Base-by-base conservation (phyloP, 2,797 vertebrate genomes). In the Sciaenops ocellatus region DNA sequence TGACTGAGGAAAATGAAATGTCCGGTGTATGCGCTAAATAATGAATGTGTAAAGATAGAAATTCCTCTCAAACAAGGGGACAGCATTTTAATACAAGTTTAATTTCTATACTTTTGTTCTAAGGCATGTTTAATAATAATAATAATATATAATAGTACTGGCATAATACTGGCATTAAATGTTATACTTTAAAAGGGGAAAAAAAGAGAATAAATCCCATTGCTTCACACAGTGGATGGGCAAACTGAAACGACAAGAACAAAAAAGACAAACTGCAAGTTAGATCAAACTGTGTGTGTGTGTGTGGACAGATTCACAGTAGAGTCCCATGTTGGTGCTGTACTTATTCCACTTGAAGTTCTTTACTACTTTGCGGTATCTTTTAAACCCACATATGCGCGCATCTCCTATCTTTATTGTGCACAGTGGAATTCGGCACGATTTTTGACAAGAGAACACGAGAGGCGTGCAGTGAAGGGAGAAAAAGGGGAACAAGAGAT, bases 1-100 rank as follows among this genome's bases (percentile, higher is more conserved):
- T 70, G 50, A 84, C 63, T 15, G 52, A 83, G 62, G 65, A 74
- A 85, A 85, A 88, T 78, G 4, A 85, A 77, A 84, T 61, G 76
- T 71, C 73, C 57, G 54, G 47, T 20, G 52, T 42, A 64, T 26
- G 57, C 24, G 54, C 28, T n/a, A 63, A 84, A 85, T 76, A 78
- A 79, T 78, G 61, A 82, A 88, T 64, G 46, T 76, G 69, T 55
- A 70, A 69, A 80, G 7, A 79, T 67, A 30, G 12, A 57, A 57
- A 52, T 42, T 78, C 16, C 66, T 41, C 28, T 10, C 1, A 3
- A 71, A 76, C 1, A 3, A 64, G 20, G 2, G 55, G 42, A 42
- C 61, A 56, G 5, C 2, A 28, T 77, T 78, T 71, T 79, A 55
- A 66, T 64, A 17, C 2, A 57, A 65, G 12, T 72, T 62, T 74